phyloP scores from a whole-genome alignment of 2,888 invertebrate species.

The Hylaea fasciaria region DNA sequence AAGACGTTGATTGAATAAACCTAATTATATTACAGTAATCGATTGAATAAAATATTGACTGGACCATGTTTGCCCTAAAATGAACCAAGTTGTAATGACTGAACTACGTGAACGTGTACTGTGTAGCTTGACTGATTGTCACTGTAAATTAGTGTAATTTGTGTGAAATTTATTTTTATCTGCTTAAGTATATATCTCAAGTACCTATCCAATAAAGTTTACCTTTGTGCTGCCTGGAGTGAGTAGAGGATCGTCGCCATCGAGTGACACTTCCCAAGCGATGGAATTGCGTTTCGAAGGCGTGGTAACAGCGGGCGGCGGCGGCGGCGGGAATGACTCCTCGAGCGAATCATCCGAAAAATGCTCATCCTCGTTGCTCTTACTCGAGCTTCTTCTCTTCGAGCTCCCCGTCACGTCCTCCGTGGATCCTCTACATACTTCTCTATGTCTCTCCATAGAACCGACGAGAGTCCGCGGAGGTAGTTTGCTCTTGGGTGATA shows the following conservation, averaged over 20 bases:
- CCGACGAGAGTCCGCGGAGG: slow-evolving; percentile 89
- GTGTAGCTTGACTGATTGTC: too few relatives aligned
- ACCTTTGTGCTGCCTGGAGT: slow-evolving; percentile 90
- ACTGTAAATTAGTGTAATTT: too few relatives aligned
- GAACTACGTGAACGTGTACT: too few relatives aligned
- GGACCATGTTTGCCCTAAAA: background rate
- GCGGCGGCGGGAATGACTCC: slow-evolving; percentile 88
- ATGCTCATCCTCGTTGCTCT: slow-evolving; percentile 81
- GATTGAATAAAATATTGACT: background rate
- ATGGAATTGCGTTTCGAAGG: slow-evolving; percentile 92
- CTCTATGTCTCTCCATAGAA: slow-evolving; percentile 91
- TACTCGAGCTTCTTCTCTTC: slow-evolving; percentile 68
- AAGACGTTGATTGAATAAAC: background rate
- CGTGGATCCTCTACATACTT: slow-evolving; percentile 88
- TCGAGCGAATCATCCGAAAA: slow-evolving; percentile 95
- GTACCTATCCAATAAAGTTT: slow-evolving; percentile 14
- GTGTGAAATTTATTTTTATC: too few relatives aligned
- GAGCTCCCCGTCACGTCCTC: slow-evolving; percentile 74
- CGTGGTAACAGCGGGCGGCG: slow-evolving; percentile 81
- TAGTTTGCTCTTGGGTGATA: slow-evolving; percentile 82
- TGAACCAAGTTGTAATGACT: too few relatives aligned
- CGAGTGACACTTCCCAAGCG: slow-evolving; percentile 94
- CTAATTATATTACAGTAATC: too few relatives aligned
- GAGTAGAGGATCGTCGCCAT: slow-evolving; percentile 88
- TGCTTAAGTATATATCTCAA: too few relatives aligned